A percentile compares a stretch with the other conserved stretches of the same genome.
phyloP scores from a whole-genome alignment of 2,888 invertebrate genomes.

The Coelinius sp. region DNA sequence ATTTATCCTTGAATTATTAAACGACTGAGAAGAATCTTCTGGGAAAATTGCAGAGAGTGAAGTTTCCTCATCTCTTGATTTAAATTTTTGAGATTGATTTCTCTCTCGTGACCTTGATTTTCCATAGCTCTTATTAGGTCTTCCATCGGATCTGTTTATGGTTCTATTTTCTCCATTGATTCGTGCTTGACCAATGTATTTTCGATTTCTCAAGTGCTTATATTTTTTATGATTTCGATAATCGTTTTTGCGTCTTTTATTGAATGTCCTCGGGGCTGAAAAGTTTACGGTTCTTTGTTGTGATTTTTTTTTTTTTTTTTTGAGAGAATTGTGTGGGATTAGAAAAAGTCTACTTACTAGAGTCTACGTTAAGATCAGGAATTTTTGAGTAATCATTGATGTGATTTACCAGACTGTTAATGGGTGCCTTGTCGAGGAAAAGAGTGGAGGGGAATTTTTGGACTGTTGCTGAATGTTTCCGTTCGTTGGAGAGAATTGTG shows the following conservation, averaged over 20 bases:
- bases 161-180: conserved; percentile 50
- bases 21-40: background rate
- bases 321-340: background rate
- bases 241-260: conserved; percentile 22
- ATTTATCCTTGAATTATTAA: background rate
- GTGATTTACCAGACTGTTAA: background rate
- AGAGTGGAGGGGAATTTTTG: background rate
- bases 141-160: conserved; percentile 36
- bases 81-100: conserved; percentile 10
- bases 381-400: background rate
- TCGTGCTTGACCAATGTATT: conserved; percentile 29
- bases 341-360: background rate
- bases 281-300: background rate
- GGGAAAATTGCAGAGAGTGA: background rate
- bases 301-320: background rate
- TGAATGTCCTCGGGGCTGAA: conserved; percentile 8
- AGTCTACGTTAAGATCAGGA: background rate
- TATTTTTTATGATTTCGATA: conserved; percentile 12
- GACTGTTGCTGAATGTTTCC: background rate
- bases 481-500: conserved; percentile 23
- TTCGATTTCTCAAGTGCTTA: background rate
- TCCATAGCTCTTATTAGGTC: conserved; percentile 38
- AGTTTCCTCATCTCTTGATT: background rate
- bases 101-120: conserved; percentile 43
- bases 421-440: background rate